These are phyloP conservation scores for Platerodrilus igneus DNA, from an alignment of 2,888 invertebrate species.

Conservation along the genomic window DNA sequence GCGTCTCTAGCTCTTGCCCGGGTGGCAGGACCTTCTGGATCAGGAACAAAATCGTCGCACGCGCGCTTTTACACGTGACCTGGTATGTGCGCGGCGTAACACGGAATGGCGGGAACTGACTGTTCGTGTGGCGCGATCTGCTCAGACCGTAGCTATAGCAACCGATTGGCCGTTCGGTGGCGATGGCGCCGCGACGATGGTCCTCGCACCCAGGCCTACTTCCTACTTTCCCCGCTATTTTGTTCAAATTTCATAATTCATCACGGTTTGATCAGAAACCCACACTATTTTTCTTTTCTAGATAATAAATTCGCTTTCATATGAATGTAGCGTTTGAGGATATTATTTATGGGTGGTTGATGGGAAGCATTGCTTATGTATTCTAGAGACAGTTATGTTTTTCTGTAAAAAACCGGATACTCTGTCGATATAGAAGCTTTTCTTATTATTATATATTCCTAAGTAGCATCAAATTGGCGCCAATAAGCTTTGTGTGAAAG, in stretches of 20 bases:
- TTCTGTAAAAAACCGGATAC: no score
- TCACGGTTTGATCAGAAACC: background rate
- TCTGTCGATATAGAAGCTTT: no score
- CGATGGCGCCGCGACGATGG: constrained; percentile 42
- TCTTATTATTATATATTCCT: no score
- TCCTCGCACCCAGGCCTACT: constrained; percentile 39
- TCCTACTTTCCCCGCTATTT: constrained; percentile 23
- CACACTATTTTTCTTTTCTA: no score
- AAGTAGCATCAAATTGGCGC: no score
- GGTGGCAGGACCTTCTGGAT: constrained; percentile 37
- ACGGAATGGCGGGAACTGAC: constrained; percentile 46
- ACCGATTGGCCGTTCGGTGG: constrained; percentile 45
- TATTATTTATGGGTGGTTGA: no score
- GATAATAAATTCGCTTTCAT: no score
- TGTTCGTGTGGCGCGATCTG: constrained; percentile 36
- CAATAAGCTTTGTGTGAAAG: no score
- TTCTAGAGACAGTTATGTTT: no score
- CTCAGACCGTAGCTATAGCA: constrained; percentile 46
- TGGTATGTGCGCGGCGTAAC: constrained; percentile 48
- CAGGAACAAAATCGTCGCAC: constrained; percentile 42
- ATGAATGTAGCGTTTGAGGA: no score
- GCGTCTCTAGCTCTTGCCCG: constrained; percentile 41
- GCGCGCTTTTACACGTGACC: constrained; percentile 43
- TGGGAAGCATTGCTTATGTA: no score
- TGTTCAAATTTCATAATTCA: constrained; percentile 21